Evolutionary conservation across 2,113 vertebrate species (phyloP).

Genomic region (Colistium nudipinnis): DNA sequence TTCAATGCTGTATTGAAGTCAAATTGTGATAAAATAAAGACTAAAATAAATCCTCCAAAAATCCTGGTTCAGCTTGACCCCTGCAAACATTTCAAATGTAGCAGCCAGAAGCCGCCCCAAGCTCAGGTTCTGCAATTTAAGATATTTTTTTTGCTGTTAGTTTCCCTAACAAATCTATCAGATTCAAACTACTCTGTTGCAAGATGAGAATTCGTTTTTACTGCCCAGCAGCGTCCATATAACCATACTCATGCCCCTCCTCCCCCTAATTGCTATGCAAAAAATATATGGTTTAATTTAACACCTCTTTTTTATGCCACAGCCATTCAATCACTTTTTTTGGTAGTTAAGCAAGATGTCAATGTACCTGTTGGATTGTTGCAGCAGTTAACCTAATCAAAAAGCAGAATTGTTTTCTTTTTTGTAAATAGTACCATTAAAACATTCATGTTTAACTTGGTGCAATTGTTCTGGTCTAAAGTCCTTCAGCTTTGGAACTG

Average conservation of each 20-base stretch:
- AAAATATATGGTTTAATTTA: conserved; percentile 75
- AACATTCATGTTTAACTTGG: conserved; percentile 85
- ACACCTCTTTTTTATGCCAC: conserved; percentile 69
- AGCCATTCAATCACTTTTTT: conserved; percentile 78
- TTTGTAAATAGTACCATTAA: conserved; percentile 89
- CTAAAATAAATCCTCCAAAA: neutral
- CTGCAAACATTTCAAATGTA: conserved; percentile 61
- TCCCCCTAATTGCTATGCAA: conserved; percentile 84
- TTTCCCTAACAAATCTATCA: conserved; percentile 38
- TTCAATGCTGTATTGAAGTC: conserved; percentile 29
- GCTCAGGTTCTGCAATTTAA: conserved; percentile 76
- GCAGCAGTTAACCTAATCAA: conserved; percentile 82
- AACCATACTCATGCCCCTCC: conserved; percentile 38
- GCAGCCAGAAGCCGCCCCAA: conserved; percentile 63
- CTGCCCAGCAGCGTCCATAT: conserved; percentile 43
- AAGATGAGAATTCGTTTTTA: conserved; percentile 42
- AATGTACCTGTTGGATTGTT: conserved; percentile 83
- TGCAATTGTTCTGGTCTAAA: conserved; percentile 67
- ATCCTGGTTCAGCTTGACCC: conserved; percentile 36
- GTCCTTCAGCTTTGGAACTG: conserved; percentile 82
- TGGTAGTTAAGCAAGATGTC: conserved; percentile 79
- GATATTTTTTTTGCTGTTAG: conserved; percentile 61
- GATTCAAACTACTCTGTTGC: conserved; percentile 52
- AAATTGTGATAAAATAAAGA: conserved; percentile 35
- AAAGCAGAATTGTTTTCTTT: conserved; percentile 76